Conservation (phyloP, 2,888 invertebrate species). For the Nasonovia ribisnigri region DNA sequence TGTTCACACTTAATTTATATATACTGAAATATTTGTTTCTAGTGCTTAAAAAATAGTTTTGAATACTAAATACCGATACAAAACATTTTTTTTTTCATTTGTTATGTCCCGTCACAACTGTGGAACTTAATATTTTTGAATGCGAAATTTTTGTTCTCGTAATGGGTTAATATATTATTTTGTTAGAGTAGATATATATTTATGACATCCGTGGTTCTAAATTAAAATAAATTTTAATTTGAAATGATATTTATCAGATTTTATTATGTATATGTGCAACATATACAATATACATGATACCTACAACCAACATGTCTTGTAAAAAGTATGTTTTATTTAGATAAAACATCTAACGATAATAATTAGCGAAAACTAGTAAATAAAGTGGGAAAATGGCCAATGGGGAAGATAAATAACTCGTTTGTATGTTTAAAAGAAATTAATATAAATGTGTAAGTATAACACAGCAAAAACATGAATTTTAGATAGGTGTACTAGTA, state of each 20-base stretch:
- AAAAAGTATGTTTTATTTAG: constrained; percentile 40
- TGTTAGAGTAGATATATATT: neutral
- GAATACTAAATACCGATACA: neutral
- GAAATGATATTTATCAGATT: neutral
- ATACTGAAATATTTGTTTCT: neutral
- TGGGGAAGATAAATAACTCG: constrained; percentile 29
- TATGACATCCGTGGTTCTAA: neutral
- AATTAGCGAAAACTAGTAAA: constrained; percentile 37
- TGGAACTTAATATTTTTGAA: neutral
- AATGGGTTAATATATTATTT: neutral
- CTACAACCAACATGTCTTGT: neutral
- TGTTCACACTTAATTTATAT: neutral
- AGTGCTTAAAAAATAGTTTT: neutral
- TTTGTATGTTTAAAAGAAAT: constrained; percentile 39
- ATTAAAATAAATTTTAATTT: neutral
- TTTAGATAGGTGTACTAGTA: neutral
- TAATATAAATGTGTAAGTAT: constrained; percentile 19
- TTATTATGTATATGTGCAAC: neutral
- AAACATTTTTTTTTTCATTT: neutral
- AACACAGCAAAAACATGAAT: constrained; percentile 27
- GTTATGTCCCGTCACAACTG: neutral
- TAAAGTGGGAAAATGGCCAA: constrained; percentile 48
- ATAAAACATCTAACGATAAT: constrained; percentile 41
- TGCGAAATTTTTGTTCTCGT: neutral
- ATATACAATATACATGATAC: neutral